phyloP scores from a whole-genome alignment of 1,140 invertebrate genomes.

The Dreissena polymorpha region DNA sequence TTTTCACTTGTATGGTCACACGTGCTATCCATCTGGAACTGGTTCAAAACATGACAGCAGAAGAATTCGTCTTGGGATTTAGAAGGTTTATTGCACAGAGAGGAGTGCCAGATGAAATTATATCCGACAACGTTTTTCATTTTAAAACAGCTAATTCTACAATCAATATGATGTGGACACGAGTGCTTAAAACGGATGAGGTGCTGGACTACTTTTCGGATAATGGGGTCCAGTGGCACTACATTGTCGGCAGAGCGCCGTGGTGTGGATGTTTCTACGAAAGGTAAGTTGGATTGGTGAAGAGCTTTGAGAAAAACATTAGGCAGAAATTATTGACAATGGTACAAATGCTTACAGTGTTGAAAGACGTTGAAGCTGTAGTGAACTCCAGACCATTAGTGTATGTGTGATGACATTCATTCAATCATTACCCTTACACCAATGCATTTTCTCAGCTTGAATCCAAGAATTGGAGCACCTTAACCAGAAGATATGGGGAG shows the following conservation, averaged over 20 bases:
- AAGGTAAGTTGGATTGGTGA: conserved; percentile 12
- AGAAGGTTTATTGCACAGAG: conserved; percentile 40
- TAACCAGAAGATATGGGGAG: background rate
- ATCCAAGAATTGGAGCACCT: conserved; percentile 21
- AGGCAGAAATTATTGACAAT: conserved; percentile 18
- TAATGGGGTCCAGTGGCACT: background rate
- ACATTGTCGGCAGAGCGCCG: background rate
- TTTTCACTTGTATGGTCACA: conserved; percentile 33
- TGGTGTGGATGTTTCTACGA: conserved; percentile 25
- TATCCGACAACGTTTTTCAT: conserved; percentile 45
- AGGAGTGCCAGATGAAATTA: conserved; percentile 21
- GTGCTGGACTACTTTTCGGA: background rate
- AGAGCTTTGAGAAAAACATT: conserved; percentile 17
- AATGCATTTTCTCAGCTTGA: conserved; percentile 18
- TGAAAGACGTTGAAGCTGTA: conserved; percentile 36
- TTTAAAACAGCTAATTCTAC: conserved; percentile 24
- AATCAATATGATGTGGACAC: conserved; percentile 1
- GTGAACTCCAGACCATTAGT: conserved; percentile 43
- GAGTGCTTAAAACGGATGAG: background rate
- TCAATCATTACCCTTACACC: conserved; percentile 23
- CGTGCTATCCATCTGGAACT: conserved; percentile 37
- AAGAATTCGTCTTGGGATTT: conserved; percentile 43
- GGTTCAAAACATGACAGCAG: conserved; percentile 35
- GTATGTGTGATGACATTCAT: conserved; percentile 50
- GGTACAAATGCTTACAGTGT: conserved; percentile 34